These are phyloP conservation scores for Myotis myotis DNA, from an alignment of 2,797 vertebrate species.

Conservation along the genomic window DNA sequence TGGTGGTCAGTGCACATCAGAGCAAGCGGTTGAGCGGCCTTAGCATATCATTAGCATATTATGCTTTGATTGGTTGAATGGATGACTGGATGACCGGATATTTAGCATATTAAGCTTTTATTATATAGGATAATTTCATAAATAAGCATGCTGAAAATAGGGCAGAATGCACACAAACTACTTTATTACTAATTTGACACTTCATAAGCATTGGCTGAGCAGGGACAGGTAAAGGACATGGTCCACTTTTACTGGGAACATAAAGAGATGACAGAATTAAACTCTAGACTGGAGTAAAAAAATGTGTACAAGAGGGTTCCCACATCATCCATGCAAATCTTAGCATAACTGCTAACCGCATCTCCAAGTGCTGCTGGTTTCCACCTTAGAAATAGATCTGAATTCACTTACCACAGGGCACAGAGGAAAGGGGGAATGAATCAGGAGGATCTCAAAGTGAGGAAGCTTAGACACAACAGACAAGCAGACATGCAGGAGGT, in stretches of 20 bases:
- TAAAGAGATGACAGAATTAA: slow-evolving; percentile 18
- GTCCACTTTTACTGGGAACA: background rate
- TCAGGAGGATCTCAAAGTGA: slow-evolving; percentile 62
- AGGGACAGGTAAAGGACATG: slow-evolving; percentile 14
- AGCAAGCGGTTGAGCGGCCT: too few species aligned
- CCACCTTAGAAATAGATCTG: slow-evolving; percentile 70
- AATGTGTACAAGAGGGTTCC: background rate
- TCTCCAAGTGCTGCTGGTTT: slow-evolving; percentile 40
- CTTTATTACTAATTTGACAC: slow-evolving; percentile 32
- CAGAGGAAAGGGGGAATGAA: slow-evolving; percentile 37
- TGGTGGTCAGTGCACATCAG: too few species aligned
- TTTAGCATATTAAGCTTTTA: too few species aligned
- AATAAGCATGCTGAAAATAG: background rate
- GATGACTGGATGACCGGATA: too few species aligned
- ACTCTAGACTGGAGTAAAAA: slow-evolving; percentile 25
- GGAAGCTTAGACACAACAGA: slow-evolving; percentile 57
- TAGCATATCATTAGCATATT: too few species aligned
- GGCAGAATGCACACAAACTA: background rate
- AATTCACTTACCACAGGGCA: slow-evolving; percentile 62
- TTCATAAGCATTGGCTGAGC: slow-evolving; percentile 24
- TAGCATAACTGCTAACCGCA: slow-evolving; percentile 49
- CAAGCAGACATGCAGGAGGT: slow-evolving; percentile 61
- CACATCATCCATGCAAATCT: background rate
- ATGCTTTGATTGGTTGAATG: too few species aligned
- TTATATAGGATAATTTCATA: background rate